phyloP scores from a whole-genome alignment of 2,888 invertebrate species.

The Dromius quadrimaculatus region DNA sequence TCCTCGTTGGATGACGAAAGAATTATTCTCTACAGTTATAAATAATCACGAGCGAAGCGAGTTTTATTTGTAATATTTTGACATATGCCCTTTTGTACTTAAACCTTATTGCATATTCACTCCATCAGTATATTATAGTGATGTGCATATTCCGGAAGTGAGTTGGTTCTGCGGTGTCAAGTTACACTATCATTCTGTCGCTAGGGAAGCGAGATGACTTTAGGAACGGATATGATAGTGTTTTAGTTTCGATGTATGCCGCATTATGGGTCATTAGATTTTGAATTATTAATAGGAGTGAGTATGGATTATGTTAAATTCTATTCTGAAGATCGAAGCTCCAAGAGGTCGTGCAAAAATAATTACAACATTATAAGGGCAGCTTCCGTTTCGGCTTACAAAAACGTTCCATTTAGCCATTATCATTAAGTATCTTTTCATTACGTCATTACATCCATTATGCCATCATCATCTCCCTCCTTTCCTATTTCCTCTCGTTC shows the following conservation, averaged over 20 bases:
- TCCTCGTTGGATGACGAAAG: conserved; percentile 26
- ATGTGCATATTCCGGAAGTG: conserved; percentile 1
- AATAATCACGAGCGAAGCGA: no score
- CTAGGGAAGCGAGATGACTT: not conserved
- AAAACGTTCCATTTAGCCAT: not conserved
- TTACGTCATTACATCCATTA: not conserved
- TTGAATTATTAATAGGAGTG: not conserved
- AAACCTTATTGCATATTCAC: no score
- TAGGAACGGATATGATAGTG: conserved; percentile 3
- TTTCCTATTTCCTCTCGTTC: not conserved
- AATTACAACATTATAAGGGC: no score
- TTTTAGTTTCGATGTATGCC: not conserved
- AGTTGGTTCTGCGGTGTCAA: conserved; percentile 10
- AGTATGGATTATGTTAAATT: no score
- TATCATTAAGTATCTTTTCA: not conserved
- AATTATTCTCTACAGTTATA: conserved; percentile 5
- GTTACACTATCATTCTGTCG: conserved; percentile 1
- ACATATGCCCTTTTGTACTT: no score
- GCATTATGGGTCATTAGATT: not conserved
- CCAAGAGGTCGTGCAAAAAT: no score
- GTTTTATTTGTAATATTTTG: no score
- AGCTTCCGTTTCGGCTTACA: no score
- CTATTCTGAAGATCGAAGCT: no score
- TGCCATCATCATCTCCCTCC: not conserved
- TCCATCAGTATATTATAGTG: no score